Conservation (phyloP, 2,113 vertebrate genomes). For the Holacanthus passer region DNA sequence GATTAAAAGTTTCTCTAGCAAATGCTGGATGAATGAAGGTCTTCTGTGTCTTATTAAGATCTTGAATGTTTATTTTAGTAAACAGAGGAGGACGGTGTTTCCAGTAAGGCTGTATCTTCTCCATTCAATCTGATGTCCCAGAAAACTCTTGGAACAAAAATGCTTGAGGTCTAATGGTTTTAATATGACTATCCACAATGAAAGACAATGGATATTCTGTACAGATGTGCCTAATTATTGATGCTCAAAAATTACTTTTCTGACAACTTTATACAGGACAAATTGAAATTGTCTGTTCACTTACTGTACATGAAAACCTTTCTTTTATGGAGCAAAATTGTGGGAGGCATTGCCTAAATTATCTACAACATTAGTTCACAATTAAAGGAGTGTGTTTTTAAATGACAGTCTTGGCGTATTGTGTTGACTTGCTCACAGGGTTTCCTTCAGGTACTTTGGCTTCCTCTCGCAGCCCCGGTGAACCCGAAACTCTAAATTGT, state of each 20-base stretch:
- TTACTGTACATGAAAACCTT: not conserved
- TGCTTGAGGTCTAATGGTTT: not conserved
- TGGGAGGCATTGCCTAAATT: not conserved
- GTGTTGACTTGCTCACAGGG: not conserved
- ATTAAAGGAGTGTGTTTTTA: not conserved
- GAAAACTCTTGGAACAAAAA: not conserved
- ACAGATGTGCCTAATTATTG: not conserved
- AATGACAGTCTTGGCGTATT: not conserved
- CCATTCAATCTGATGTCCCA: not conserved
- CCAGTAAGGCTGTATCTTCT: not conserved
- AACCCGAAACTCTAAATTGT: not conserved
- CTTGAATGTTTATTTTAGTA: constrained; percentile 21
- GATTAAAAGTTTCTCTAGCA: constrained; percentile 47
- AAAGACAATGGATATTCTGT: not conserved
- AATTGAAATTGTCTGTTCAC: not conserved
- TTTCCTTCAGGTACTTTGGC: not conserved
- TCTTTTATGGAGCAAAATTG: not conserved
- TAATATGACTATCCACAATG: not conserved
- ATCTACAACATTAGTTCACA: not conserved
- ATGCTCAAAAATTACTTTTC: not conserved
- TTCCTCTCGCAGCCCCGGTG: not conserved
- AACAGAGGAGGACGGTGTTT: constrained; percentile 26
- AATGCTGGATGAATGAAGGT: constrained; percentile 33
- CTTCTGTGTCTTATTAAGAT: constrained; percentile 20
- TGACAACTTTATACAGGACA: not conserved